Evolutionary conservation across 2,797 vertebrate genomes (phyloP).

Genomic region (Pseudochirops cupreus): DNA sequence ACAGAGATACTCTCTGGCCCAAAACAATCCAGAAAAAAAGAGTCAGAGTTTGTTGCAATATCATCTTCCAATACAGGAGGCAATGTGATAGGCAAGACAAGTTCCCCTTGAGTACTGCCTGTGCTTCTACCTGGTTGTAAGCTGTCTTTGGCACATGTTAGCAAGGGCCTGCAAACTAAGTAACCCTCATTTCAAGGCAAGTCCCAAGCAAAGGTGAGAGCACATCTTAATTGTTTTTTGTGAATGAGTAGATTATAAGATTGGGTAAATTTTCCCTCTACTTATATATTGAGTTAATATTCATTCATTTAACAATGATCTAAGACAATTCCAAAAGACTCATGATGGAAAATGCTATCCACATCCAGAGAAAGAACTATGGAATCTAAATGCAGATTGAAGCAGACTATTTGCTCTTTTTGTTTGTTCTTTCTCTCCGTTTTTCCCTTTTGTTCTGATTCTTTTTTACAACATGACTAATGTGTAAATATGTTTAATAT

Average conservation of each 20-base stretch:
- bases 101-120: background rate
- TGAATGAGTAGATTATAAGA: background rate
- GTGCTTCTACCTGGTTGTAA: background rate
- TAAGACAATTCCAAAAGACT: no score
- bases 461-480: no score
- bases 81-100: background rate
- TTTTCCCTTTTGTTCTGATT: no score
- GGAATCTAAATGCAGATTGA: no score
- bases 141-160: background rate
- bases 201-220: background rate
- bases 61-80: background rate
- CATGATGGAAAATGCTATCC: no score
- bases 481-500: no score
- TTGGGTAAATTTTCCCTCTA: background rate
- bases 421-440: no score
- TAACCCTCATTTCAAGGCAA: background rate
- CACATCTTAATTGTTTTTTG: background rate
- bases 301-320: background rate
- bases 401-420: no score
- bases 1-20: background rate
- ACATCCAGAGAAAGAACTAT: no score
- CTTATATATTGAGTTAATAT: background rate
- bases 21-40: background rate
- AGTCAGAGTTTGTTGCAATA: background rate
- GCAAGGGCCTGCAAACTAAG: background rate